A percentile compares a stretch with the other conserved stretches of the same genome.
These are phyloP conservation scores for Anas capensis DNA, from an alignment of 2,797 vertebrate species.

Conservation along the genomic window DNA sequence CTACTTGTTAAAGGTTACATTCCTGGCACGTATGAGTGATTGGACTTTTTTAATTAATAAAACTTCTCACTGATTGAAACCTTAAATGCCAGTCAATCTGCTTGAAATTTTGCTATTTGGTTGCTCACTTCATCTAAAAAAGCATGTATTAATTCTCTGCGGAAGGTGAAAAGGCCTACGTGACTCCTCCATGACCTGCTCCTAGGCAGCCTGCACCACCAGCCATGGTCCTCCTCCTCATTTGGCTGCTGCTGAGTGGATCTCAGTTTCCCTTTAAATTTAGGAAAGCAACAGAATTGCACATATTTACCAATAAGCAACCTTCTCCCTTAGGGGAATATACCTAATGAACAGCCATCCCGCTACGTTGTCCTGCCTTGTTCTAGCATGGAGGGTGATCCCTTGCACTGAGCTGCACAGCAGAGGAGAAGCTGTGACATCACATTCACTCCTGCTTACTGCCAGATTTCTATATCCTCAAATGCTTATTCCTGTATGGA, in stretches of 20 bases:
- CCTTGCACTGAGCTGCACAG: not conserved
- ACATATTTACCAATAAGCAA: not conserved
- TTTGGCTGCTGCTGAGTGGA: not conserved
- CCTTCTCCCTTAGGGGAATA: not conserved
- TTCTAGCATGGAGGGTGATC: not conserved
- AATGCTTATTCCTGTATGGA: not conserved
- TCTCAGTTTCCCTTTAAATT: not conserved
- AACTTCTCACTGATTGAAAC: not conserved
- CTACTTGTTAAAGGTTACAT: conserved; percentile 5
- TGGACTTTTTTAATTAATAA: not conserved
- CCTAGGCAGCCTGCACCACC: not conserved
- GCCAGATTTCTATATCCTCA: not conserved
- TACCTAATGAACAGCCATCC: not conserved
- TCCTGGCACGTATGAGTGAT: not conserved
- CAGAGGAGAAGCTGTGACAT: not conserved
- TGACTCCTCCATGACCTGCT: not conserved
- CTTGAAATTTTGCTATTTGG: not conserved
- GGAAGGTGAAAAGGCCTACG: not conserved
- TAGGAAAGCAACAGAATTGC: not conserved
- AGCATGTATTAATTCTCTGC: not conserved
- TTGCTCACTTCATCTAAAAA: not conserved
- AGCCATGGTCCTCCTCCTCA: not conserved
- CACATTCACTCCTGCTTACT: not conserved
- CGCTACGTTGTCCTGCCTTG: not conserved
- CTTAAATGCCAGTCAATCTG: not conserved